phyloP scores from a whole-genome alignment of 2,113 vertebrate species.

The Coptodon rendalli region DNA sequence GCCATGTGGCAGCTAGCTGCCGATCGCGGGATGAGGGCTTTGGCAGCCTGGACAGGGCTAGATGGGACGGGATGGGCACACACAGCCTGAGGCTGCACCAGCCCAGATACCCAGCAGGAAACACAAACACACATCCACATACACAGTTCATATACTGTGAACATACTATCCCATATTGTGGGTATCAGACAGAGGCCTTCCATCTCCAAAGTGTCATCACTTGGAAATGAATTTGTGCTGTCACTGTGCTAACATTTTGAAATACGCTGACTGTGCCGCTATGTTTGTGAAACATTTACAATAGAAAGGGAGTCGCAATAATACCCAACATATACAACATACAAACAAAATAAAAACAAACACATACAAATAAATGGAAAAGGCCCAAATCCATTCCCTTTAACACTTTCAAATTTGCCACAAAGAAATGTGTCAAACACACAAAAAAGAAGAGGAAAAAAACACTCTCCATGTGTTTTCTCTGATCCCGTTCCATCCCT shows the following conservation, averaged over 20 bases:
- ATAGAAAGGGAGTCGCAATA: not conserved
- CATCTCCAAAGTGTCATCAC: constrained; percentile 8
- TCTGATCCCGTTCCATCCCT: constrained; percentile 32
- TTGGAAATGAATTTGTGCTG: constrained; percentile 9
- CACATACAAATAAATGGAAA: constrained; percentile 36
- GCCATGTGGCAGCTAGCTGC: constrained; percentile 59
- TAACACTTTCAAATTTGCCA: constrained; percentile 12
- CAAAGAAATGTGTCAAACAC: constrained; percentile 29
- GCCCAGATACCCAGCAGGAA: constrained; percentile 64
- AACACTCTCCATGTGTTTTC: constrained; percentile 25
- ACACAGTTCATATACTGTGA: constrained; percentile 18
- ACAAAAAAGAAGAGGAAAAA: constrained; percentile 7
- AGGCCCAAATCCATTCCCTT: constrained; percentile 10
- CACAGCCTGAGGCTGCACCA: constrained; percentile 67
- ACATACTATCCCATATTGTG: constrained; percentile 43
- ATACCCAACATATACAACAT: constrained; percentile 2
- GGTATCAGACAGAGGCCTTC: constrained; percentile 28
- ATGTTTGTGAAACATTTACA: constrained; percentile 7
- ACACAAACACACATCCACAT: constrained; percentile 32
- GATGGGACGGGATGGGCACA: constrained; percentile 50
- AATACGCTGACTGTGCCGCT: not conserved
- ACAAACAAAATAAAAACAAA: constrained; percentile 28
- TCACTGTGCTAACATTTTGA: constrained; percentile 1
- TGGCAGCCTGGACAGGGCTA: constrained; percentile 53
- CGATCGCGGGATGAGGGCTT: constrained; percentile 42